phyloP scores from a whole-genome alignment of 2,888 invertebrate genomes.

The Drosophila falleni region DNA sequence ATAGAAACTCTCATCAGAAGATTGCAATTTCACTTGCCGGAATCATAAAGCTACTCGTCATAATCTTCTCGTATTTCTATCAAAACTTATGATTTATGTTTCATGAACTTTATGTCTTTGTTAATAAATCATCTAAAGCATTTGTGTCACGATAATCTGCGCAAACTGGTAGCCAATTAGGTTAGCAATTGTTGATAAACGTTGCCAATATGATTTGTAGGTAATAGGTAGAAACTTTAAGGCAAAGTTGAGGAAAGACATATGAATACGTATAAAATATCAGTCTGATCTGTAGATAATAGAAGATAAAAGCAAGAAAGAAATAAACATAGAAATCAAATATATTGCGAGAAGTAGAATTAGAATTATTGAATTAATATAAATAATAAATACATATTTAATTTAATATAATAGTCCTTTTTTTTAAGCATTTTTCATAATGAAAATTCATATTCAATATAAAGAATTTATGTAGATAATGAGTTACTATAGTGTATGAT shows the following conservation, averaged over 20 bases:
- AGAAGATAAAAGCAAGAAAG: neutral
- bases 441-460: no score
- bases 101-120: constrained; percentile 33
- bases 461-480: no score
- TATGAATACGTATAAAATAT: neutral
- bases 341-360: neutral
- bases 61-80: constrained; percentile 25
- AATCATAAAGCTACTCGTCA: constrained; percentile 33
- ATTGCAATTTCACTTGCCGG: constrained; percentile 42
- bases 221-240: neutral
- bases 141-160: constrained; percentile 33
- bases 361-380: no score
- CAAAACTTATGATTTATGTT: constrained; percentile 50
- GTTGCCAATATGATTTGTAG: constrained; percentile 28
- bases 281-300: neutral
- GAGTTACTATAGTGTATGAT: no score
- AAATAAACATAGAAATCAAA: neutral
- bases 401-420: no score
- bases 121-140: constrained; percentile 58
- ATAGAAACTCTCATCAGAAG: constrained; percentile 7
- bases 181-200: constrained; percentile 36
- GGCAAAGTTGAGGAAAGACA: constrained; percentile 1
- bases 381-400: no score
- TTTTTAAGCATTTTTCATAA: no score
- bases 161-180: constrained; percentile 65